Evolutionary conservation across 2,888 invertebrate genomes (phyloP).

Genomic region (Pristionchus mayeri): DNA sequence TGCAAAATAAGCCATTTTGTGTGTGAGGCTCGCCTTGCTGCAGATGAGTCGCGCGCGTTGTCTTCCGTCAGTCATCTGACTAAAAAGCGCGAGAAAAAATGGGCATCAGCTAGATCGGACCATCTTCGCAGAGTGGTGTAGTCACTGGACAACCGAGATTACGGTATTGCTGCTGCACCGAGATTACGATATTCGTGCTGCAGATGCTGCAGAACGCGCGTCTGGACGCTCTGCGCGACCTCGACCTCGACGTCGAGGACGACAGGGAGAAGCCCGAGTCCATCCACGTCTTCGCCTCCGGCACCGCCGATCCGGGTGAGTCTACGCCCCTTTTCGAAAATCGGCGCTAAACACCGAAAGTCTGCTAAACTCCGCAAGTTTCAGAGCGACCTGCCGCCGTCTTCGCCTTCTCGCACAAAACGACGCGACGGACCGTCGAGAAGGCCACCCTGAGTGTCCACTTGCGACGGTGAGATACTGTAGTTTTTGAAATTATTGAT

Average conservation of each 20-base stretch:
- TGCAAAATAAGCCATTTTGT: no score
- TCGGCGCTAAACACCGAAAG: not conserved
- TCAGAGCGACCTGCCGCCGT: slow-evolving; percentile 9
- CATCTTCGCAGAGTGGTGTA: no score
- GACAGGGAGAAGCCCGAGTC: slow-evolving; percentile 23
- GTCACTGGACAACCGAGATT: no score
- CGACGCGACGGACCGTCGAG: not conserved
- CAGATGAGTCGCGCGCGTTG: no score
- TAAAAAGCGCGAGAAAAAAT: no score
- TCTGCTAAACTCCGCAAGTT: not conserved
- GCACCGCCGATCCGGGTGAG: not conserved
- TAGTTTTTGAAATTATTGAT: not conserved
- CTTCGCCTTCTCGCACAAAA: slow-evolving; percentile 28
- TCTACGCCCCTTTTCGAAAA: no score
- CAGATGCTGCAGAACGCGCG: slow-evolving; percentile 33
- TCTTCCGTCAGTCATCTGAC: no score
- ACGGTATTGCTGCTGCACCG: no score
- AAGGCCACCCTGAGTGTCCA: slow-evolving; percentile 7
- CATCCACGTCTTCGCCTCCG: slow-evolving; percentile 23
- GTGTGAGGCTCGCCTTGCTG: no score
- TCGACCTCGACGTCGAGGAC: not conserved
- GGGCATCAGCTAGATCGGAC: no score
- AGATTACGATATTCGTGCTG: not conserved
- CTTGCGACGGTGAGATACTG: slow-evolving; percentile 24
- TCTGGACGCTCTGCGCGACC: not conserved